Evolutionary conservation across 2,888 invertebrate species (phyloP).

Genomic region (Gortyna flavago): DNA sequence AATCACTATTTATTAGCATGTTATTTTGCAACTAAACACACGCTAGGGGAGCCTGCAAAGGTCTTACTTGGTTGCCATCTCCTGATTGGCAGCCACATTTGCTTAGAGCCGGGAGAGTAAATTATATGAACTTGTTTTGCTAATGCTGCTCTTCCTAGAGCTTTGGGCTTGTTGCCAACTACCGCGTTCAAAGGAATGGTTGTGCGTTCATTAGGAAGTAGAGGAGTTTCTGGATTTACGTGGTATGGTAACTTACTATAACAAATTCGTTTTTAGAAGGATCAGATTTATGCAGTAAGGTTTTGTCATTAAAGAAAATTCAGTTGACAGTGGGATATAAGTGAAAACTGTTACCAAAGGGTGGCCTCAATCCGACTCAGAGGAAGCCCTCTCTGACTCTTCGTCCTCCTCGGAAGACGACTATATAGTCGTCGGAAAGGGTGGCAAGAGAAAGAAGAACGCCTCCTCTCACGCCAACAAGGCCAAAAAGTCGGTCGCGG

Average conservation of each 20-base stretch:
- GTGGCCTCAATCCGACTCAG: too few relatives aligned
- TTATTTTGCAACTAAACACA: constrained; percentile 77
- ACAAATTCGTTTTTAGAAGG: background rate
- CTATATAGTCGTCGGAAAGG: too few relatives aligned
- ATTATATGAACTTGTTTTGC: constrained; percentile 55
- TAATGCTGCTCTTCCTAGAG: constrained; percentile 44
- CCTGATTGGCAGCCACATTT: constrained; percentile 56
- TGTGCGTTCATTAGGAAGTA: constrained; percentile 18
- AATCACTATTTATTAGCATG: constrained; percentile 85
- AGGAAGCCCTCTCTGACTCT: too few relatives aligned
- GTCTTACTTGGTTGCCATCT: constrained; percentile 58
- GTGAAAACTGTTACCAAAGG: background rate
- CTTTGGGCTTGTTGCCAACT: constrained; percentile 45
- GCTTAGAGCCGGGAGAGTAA: constrained; percentile 43
- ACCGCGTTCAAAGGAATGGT: constrained; percentile 11
- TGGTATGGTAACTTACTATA: background rate
- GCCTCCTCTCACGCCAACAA: too few relatives aligned
- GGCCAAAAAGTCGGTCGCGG: too few relatives aligned
- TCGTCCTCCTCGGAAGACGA: too few relatives aligned
- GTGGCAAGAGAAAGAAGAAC: too few relatives aligned
- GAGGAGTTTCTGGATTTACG: constrained; percentile 3
- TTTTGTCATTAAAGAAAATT: background rate
- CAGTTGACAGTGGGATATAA: background rate
- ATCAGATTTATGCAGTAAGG: background rate
- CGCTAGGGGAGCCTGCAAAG: constrained; percentile 50